phyloP scores from a whole-genome alignment of 2,888 invertebrate genomes.

The Diaperis boleti region DNA sequence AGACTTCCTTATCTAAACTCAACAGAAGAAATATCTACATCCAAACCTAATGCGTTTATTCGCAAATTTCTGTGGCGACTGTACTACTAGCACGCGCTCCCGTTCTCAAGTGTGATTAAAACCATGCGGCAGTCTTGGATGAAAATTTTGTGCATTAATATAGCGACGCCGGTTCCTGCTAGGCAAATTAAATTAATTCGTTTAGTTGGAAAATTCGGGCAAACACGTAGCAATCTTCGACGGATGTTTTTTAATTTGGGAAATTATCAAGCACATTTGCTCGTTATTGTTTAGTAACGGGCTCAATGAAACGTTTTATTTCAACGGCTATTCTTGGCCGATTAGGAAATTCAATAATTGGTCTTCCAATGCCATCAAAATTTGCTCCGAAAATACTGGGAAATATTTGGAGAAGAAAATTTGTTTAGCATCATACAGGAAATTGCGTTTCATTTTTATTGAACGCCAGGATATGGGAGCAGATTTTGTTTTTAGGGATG shows the following conservation, averaged over 20 bases:
- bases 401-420: too few species aligned
- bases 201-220: constrained; percentile 23
- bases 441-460: too few species aligned
- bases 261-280: constrained; percentile 6
- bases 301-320: background rate
- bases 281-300: background rate
- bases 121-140: constrained; percentile 17
- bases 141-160: constrained; percentile 31
- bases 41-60: too few species aligned
- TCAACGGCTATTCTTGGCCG: background rate
- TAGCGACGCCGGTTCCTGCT: constrained; percentile 16
- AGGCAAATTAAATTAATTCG: constrained; percentile 34
- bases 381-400: too few species aligned
- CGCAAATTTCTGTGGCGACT: too few species aligned
- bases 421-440: too few species aligned
- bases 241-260: constrained; percentile 26
- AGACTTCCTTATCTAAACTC: too few species aligned
- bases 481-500: too few species aligned
- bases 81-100: constrained; percentile 4
- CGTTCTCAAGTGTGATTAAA: constrained; percentile 25
- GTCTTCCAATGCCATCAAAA: background rate
- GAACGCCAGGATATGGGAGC: too few species aligned
- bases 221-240: constrained; percentile 23
- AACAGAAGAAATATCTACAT: too few species aligned
- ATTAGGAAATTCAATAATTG: background rate